phyloP scores from a whole-genome alignment of 2,797 vertebrate genomes.

The Gambelia wislizenii region DNA sequence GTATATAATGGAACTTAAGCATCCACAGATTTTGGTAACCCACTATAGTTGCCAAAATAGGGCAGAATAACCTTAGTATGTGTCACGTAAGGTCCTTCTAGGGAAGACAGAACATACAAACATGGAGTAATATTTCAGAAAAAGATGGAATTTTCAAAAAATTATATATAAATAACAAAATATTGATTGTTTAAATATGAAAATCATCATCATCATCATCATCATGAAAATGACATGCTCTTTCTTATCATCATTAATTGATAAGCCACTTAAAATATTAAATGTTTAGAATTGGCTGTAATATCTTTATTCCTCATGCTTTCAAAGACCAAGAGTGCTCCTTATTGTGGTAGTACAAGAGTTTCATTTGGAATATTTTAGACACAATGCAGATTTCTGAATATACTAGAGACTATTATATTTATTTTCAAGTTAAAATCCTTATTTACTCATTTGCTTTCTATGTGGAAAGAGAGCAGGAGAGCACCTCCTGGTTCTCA shows the following conservation, averaged over 20 bases:
- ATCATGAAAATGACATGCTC: fast-evolving
- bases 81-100: not conserved
- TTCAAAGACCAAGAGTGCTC: not conserved
- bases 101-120: not conserved
- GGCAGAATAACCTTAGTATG: not conserved
- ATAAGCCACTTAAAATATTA: not conserved
- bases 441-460: too few species aligned
- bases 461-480: too few species aligned
- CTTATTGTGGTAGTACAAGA: fast-evolving
- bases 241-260: constrained; percentile 5
- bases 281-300: not conserved
- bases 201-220: not conserved
- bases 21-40: too few species aligned
- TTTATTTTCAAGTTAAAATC: too few species aligned
- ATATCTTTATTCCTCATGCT: not conserved
- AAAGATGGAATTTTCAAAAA: not conserved
- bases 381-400: not conserved
- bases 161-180: not conserved
- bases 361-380: not conserved
- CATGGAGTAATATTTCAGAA: not conserved
- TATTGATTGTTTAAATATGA: too few species aligned
- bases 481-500: too few species aligned
- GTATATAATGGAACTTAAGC: too few species aligned
- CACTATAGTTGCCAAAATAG: not conserved
- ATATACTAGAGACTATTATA: too few species aligned